A percentile compares a stretch with the other conserved stretches of the same genome.
Conservation (phyloP, 2,113 vertebrate species). For the Cyprinodon variegatus region DNA sequence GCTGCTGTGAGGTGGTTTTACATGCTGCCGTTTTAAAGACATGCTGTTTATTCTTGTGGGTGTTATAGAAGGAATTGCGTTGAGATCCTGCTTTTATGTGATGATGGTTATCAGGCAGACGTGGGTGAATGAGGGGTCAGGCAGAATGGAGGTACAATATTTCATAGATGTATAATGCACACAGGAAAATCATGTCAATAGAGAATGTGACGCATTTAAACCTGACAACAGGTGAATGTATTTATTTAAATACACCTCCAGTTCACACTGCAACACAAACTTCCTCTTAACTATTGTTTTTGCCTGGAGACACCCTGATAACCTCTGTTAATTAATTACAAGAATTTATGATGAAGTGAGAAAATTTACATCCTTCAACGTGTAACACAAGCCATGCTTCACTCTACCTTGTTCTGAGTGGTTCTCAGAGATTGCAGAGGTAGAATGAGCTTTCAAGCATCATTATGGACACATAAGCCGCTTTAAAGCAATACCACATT, state of each 20-base stretch:
- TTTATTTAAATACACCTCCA: slow-evolving; percentile 1
- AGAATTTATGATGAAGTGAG: slow-evolving; percentile 24
- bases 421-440: slow-evolving; percentile 27
- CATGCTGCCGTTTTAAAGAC: slow-evolving; percentile 51
- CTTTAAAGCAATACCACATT: slow-evolving; percentile 32
- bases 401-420: slow-evolving; percentile 22
- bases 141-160: slow-evolving; percentile 15
- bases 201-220: not conserved
- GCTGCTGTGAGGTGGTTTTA: slow-evolving; percentile 52
- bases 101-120: slow-evolving; percentile 55
- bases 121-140: slow-evolving; percentile 44
- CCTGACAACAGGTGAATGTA: not conserved
- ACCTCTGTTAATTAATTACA: slow-evolving; percentile 10
- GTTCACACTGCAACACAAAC: not conserved
- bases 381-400: slow-evolving; percentile 17
- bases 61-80: slow-evolving; percentile 28
- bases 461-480: slow-evolving; percentile 21
- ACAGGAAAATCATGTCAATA: not conserved
- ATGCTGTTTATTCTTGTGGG: slow-evolving; percentile 18
- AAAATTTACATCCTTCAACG: slow-evolving; percentile 37
- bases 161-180: slow-evolving; percentile 21
- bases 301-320: slow-evolving; percentile 12
- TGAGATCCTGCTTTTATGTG: slow-evolving; percentile 19
- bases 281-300: slow-evolving; percentile 11
- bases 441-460: slow-evolving; percentile 9